Base-by-base conservation (phyloP, 2,888 invertebrate genomes). In the Himalopsyche japonica region DNA sequence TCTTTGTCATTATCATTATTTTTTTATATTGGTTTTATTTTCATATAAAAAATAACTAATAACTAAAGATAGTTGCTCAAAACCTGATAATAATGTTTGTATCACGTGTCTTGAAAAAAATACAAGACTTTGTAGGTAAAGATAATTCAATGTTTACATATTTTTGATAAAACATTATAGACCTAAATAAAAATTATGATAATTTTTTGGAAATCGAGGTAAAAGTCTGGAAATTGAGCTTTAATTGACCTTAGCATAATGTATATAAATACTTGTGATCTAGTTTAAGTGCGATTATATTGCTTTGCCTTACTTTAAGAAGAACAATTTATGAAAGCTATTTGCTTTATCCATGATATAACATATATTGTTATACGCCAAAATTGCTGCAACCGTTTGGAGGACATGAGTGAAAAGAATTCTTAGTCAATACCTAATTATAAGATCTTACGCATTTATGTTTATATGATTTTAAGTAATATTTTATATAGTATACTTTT, bases 341-440 rank as follows among this genome's bases (percentile, higher is more conserved):
- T 57, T 18, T 24, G 24, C 24, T 20, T 57, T 24, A 57, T n/a
- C n/a, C n/a, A n/a, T 10, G 10, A 57, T 20, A n/a, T 57, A 20
- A 7, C 20, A 20, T 20, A 57, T 57, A 57, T 20, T 57, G 57
- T 20, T 57, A 57, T 10, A 10, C 24, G 57, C 57, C 57, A 20
- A 2, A 57, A n/a, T 6, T 57, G 20, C 57, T 57, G 24, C 20
- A 57, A 57, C 7, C 20, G 30, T 76, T 32, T 30, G 18, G 5
- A 76, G 34, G n/a, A 76, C 20, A 83, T 70, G 83, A 83, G 83
- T 83, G 83, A 80, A 83, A 80, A 80, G 15, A 57, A 76, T 76
- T 70, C 57, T 83, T 80, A 83, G 83, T 83, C 83, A 83, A 80
- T 48, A n/a, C 57, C 57, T 83, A 83, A 80, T 83, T 80, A 80